phyloP scores from a whole-genome alignment of 2,888 invertebrate genomes.

The Liposcelis brunnea region DNA sequence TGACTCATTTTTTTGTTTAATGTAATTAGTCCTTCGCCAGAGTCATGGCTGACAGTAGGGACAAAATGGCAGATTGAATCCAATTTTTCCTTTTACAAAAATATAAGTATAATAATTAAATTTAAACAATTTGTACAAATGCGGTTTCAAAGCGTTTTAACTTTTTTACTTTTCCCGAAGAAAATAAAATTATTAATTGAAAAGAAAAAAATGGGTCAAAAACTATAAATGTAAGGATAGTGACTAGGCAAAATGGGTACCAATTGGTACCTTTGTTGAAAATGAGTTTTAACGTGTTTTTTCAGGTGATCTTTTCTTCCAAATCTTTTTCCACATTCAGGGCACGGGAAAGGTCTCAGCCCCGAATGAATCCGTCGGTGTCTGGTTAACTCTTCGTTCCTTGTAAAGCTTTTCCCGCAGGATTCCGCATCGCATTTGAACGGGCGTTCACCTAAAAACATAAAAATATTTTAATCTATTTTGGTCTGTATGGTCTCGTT shows the following conservation, averaged over 20 bases:
- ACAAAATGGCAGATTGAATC: too few species aligned
- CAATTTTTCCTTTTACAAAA: too few species aligned
- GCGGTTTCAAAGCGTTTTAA: too few species aligned
- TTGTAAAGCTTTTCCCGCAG: conserved; percentile 78
- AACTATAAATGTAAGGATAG: conserved; percentile 13
- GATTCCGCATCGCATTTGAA: conserved; percentile 71
- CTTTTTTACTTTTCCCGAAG: too few species aligned
- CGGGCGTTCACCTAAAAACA: conserved; percentile 55
- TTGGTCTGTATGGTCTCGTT: too few species aligned
- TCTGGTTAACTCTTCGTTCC: conserved; percentile 83
- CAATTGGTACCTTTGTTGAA: conserved; percentile 13
- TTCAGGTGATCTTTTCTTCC: conserved; percentile 88
- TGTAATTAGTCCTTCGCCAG: too few species aligned
- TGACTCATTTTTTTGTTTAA: too few species aligned
- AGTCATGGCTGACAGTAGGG: too few species aligned
- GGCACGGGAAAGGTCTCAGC: conserved; percentile 68
- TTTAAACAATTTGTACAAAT: too few species aligned
- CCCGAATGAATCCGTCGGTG: conserved; percentile 83
- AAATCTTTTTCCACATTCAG: conserved; percentile 79
- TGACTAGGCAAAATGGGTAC: conserved; percentile 10
- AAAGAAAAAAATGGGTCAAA: not conserved
- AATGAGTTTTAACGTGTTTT: conserved; percentile 75
- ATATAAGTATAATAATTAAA: too few species aligned
- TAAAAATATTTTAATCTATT: conserved; percentile 12
- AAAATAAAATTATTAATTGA: not conserved